phyloP scores from a whole-genome alignment of 37 sponge, comb jelly and placozoan genomes.

The Amphimedon queenslandica region DNA sequence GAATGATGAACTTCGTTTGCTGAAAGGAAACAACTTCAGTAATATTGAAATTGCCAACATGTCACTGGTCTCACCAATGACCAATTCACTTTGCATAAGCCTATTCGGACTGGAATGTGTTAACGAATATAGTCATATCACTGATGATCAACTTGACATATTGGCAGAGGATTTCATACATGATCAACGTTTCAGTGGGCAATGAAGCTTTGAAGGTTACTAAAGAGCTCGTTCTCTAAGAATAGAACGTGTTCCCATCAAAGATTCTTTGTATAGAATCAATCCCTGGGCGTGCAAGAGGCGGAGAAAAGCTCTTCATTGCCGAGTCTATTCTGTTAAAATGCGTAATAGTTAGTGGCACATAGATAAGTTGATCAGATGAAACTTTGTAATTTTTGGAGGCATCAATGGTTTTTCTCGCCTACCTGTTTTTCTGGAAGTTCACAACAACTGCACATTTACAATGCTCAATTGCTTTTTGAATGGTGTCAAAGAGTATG shows the following conservation, averaged over 20 bases:
- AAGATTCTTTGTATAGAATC: conserved; percentile 11
- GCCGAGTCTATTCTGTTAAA: conserved; percentile 17
- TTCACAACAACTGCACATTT: too few species aligned
- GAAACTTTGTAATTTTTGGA: neutral
- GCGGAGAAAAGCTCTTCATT: conserved; percentile 12
- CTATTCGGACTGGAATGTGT: neutral
- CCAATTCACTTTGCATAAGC: neutral
- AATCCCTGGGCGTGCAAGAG: conserved; percentile 19
- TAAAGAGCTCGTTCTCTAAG: conserved; percentile 5
- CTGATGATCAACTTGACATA: neutral
- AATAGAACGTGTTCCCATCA: conserved; percentile 10
- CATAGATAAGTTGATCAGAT: conserved; percentile 23
- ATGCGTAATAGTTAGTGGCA: conserved; percentile 39
- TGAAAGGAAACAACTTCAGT: neutral
- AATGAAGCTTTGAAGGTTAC: conserved; percentile 21
- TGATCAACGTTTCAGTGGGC: neutral
- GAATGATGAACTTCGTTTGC: neutral
- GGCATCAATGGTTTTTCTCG: neutral
- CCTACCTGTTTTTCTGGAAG: neutral
- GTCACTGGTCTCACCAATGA: conserved; percentile 9
- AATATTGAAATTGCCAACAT: conserved; percentile 12
- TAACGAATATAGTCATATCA: too few species aligned
- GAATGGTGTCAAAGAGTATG: too few species aligned
- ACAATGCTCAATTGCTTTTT: too few species aligned
- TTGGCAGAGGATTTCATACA: neutral